Evolutionary conservation across 2,797 vertebrate species (phyloP).

Genomic region (Anguilla obscura): DNA sequence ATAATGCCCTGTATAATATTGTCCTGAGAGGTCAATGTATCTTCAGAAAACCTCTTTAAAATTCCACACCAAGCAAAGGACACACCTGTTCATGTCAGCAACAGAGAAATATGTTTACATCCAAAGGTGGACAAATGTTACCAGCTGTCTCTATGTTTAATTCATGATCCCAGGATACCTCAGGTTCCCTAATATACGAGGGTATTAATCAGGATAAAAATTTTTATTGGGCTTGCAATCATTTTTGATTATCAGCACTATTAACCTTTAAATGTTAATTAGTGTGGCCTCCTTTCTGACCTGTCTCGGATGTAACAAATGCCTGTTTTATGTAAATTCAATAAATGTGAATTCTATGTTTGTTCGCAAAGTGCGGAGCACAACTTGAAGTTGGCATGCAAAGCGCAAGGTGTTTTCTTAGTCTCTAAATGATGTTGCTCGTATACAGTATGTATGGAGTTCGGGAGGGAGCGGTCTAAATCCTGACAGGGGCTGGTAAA

Average conservation of each 20-base stretch:
- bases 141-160: constrained; percentile 4
- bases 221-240: neutral
- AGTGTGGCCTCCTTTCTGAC: constrained; percentile 1
- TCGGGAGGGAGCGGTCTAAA: neutral
- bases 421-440: neutral
- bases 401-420: neutral
- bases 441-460: too few species aligned
- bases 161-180: neutral
- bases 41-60: neutral
- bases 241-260: constrained; percentile 24
- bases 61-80: neutral
- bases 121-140: neutral
- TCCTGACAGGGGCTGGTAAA: neutral
- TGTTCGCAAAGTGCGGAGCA: neutral
- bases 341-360: constrained; percentile 41
- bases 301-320: neutral
- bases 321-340: constrained; percentile 10
- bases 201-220: neutral
- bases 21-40: neutral
- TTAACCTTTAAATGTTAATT: constrained; percentile 27
- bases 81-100: constrained; percentile 12
- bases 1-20: neutral
- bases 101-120: constrained; percentile 14
- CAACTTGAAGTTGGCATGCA: neutral
- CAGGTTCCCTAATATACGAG: neutral